phyloP scores from a whole-genome alignment of 1,140 invertebrate genomes.

The Leptoteleia sp. region DNA sequence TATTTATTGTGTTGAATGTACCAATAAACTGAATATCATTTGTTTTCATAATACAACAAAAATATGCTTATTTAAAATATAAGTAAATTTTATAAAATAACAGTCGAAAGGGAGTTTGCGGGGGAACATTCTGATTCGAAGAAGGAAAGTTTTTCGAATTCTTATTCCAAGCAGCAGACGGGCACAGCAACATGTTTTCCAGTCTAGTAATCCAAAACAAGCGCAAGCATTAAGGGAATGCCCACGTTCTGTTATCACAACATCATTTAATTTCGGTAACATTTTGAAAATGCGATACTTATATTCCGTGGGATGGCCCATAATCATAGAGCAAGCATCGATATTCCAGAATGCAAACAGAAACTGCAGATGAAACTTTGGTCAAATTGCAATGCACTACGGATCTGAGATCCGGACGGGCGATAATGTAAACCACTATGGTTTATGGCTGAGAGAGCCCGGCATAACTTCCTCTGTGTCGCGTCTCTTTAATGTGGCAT shows the following conservation, averaged over 20 bases:
- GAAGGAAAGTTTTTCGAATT: no score
- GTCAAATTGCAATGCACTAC: constrained; percentile 68
- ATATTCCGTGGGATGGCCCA: constrained; percentile 5
- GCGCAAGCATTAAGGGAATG: neutral
- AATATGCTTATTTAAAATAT: no score
- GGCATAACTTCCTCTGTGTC: constrained; percentile 59
- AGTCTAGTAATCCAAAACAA: neutral
- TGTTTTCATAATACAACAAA: no score
- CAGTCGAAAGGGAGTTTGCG: no score
- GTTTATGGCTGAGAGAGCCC: constrained; percentile 71
- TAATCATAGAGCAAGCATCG: constrained; percentile 42
- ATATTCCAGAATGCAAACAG: constrained; percentile 53
- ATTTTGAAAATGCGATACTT: constrained; percentile 19
- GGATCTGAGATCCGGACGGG: constrained; percentile 68
- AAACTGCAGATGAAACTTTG: constrained; percentile 65
- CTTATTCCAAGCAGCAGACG: no score
- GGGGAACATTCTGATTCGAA: no score
- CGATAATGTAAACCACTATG: constrained; percentile 72
- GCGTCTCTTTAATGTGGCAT: constrained; percentile 69
- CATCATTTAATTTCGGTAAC: constrained; percentile 11
- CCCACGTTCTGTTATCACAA: constrained; percentile 1
- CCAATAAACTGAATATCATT: no score
- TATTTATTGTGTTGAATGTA: no score
- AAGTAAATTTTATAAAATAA: no score
- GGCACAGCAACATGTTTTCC: neutral